Evolutionary conservation across 2,113 vertebrate genomes (phyloP), one percentile per base, ranked within the genome.

Genomic region (Emydura subglobosa): DNA sequence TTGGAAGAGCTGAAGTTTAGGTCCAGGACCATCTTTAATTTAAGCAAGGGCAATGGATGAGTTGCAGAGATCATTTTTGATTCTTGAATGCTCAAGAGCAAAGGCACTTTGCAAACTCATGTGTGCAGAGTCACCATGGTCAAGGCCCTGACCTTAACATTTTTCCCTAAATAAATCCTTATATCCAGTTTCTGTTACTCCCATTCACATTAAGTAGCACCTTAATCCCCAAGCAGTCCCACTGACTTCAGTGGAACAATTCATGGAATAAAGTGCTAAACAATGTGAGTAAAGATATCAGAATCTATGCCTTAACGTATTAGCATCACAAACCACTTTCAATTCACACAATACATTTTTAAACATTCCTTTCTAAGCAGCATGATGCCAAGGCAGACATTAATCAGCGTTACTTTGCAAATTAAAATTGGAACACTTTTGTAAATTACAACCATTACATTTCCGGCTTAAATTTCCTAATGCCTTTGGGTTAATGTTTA

Each of bases 401-500:
- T 89, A 91, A 94, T 96, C 91, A 92, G 79, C 25, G 95, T 95
- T 88, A 74, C 78, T 94, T 10, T 24, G 57, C 34, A 79, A 92
- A 91, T 57, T 85, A 86, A 92, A 94, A 90, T 39, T 83, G 79
- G 86, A 95, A 91, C 68, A 79, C 1, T 0, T 79, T 88, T 94
- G 89, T 92, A 95, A 97, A 96, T 96, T 90, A 93, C 1, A 2
- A 79, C 84, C 54, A 1, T 90, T 90, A 95, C 34, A 88, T 89
- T 98, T 96, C 94, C 50, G 82, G 82, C 88, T 94, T 85, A 90
- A 89, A 94, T 95, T 91, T 92, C 78, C 85, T 89, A 78, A 5
- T 50, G 90, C 42, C 44, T 96, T 85, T 90, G 88, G 92, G 85
- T 74, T 97, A 95, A 97, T 88, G 88, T 95, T 97, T 95, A 95